phyloP scores from a whole-genome alignment of 2,888 invertebrate genomes.

The Tenthredo notha region DNA sequence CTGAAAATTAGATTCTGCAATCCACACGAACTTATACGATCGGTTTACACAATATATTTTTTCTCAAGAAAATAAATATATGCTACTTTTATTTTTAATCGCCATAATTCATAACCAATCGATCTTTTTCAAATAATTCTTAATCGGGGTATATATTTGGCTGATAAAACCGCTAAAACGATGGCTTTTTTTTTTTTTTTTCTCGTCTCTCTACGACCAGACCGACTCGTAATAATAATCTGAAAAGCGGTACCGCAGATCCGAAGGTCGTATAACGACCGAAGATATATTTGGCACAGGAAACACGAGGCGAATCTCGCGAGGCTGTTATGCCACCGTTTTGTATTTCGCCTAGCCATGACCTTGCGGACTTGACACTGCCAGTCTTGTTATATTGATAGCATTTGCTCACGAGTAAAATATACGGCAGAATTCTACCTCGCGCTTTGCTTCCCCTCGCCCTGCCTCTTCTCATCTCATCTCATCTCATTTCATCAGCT shows the following conservation, averaged over 20 bases:
- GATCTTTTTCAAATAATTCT: no score
- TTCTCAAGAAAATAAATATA: no score
- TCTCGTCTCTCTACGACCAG: background rate
- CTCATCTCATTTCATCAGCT: background rate
- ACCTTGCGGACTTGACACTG: slow-evolving; percentile 67
- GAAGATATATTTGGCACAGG: slow-evolving; percentile 44
- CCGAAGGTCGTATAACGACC: slow-evolving; percentile 21
- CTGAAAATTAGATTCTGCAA: background rate
- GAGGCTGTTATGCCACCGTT: slow-evolving; percentile 47
- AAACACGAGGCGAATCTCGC: slow-evolving; percentile 43
- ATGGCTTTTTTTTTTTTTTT: background rate
- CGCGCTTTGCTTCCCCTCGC: background rate
- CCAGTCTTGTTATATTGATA: slow-evolving; percentile 40
- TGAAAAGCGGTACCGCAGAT: background rate
- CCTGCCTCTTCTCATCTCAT: background rate
- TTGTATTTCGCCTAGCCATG: slow-evolving; percentile 60
- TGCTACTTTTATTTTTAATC: background rate
- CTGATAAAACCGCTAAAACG: background rate
- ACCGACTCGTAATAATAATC: background rate
- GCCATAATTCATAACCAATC: no score
- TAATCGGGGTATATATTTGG: background rate
- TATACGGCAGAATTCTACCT: background rate
- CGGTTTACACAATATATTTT: no score
- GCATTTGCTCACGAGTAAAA: background rate
- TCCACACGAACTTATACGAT: background rate